phyloP scores from a whole-genome alignment of 2,888 invertebrate species.

The Hyles lineata region DNA sequence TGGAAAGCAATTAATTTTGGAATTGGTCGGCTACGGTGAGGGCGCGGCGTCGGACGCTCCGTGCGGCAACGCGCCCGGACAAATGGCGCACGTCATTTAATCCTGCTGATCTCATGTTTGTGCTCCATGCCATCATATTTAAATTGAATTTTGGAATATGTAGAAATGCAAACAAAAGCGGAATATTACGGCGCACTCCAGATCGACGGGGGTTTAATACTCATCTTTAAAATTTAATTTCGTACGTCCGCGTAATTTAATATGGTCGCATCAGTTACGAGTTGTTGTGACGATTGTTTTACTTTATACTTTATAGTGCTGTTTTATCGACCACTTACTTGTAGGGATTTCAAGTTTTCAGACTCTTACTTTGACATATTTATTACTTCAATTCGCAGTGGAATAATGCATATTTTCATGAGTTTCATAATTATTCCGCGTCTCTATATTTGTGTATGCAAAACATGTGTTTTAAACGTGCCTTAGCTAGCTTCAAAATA shows the following conservation, averaged over 20 bases:
- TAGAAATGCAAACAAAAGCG: conserved; percentile 69
- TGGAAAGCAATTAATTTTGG: conserved; percentile 80
- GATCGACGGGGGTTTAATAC: conserved; percentile 54
- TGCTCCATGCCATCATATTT: conserved; percentile 77
- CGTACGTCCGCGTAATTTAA: conserved; percentile 46
- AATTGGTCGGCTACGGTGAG: conserved; percentile 58
- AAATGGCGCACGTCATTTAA: conserved; percentile 80
- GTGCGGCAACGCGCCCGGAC: conserved; percentile 61
- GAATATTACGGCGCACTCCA: conserved; percentile 61
- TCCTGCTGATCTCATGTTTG: conserved; percentile 82
- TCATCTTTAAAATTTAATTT: conserved; percentile 63
- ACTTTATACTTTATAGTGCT: not conserved
- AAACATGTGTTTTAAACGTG: too few species aligned
- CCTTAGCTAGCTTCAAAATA: too few species aligned
- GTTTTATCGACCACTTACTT: not conserved
- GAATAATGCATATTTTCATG: too few species aligned
- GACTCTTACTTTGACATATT: not conserved
- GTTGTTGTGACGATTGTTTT: conserved; percentile 19
- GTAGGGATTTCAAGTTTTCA: not conserved
- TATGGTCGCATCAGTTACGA: conserved; percentile 40
- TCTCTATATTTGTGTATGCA: too few species aligned
- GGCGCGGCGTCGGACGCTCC: conserved; percentile 43
- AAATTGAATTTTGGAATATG: conserved; percentile 79
- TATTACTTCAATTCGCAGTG: too few species aligned
- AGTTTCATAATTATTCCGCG: too few species aligned